Percentiles rank a stretch among this genome's conserved stretches.
phyloP scores from a whole-genome alignment of 2,113 vertebrate genomes.

The Pachycephala philippinensis region DNA sequence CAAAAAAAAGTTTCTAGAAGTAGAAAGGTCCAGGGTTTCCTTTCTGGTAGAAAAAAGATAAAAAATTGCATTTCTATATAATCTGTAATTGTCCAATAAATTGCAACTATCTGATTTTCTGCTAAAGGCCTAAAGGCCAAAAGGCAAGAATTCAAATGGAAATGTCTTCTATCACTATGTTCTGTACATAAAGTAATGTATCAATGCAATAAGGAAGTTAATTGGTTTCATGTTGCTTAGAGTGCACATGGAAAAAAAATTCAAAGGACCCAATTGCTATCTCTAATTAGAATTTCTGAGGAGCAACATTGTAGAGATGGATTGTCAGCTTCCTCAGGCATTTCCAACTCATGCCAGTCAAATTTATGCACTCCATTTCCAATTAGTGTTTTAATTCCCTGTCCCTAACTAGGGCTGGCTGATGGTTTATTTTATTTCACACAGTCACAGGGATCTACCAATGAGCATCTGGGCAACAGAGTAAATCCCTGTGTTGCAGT shows the following conservation, averaged over 20 bases:
- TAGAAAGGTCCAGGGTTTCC: not conserved
- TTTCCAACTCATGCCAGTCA: not conserved
- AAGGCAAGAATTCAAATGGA: slow-evolving; percentile 49
- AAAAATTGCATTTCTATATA: not conserved
- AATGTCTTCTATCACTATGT: not conserved
- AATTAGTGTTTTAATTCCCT: not conserved
- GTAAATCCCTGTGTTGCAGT: not conserved
- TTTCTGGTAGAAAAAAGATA: not conserved
- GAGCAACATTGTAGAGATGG: not conserved
- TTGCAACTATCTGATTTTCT: slow-evolving; percentile 52
- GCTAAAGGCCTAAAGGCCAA: slow-evolving; percentile 59
- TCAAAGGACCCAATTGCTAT: slow-evolving; percentile 18
- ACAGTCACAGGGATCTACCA: not conserved
- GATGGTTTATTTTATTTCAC: not conserved
- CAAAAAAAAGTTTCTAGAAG: not conserved
- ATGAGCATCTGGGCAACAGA: not conserved
- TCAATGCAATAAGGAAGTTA: slow-evolving; percentile 44
- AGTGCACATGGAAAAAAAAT: not conserved
- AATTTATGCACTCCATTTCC: not conserved
- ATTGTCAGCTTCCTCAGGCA: not conserved
- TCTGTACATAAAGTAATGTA: not conserved
- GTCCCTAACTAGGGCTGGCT: not conserved
- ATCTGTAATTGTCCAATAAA: slow-evolving; percentile 36
- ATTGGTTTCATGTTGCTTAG: slow-evolving; percentile 55
- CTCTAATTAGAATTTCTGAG: slow-evolving; percentile 58